Evolutionary conservation across 2,797 vertebrate species (phyloP), one percentile per base, ranked within the genome.

Genomic region (Smutsia gigantea): DNA sequence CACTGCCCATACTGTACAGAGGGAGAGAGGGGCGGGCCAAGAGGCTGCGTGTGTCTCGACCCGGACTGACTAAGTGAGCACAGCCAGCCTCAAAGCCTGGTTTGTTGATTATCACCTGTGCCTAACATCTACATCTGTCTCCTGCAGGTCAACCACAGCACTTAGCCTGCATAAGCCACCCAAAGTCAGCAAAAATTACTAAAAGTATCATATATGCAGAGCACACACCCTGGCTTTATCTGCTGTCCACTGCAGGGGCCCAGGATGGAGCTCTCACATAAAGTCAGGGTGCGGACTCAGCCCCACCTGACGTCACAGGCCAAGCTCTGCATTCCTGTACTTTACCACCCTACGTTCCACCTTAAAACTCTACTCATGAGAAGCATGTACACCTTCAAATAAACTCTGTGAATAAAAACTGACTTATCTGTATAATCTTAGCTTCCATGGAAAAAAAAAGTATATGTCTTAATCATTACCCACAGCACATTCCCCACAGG

Each of bases 391-490:
- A 59, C 51, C 59, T 63, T 86, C 1, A 1, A 66, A 84, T 19
- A 63, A 94, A 90, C 37, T n/a, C 55, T 57, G 21, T 34, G 55
- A 66, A 90, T 34, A 69, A 29, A 63, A 42, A 84, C 0, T 0
- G 34, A 64, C 37, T 77, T 68, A 79, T 51, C 59, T 29, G 29
- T 19, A 31, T 74, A 10, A 55, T 72, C 64, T 71, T n/a, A 39
- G 37, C 59, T 27, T 53, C 23, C 2, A 27, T 3, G 59, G 55
- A 63, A 61, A 39, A 85, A 7, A n/a, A 55, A 42, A 57, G 42
- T 53, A 23, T 31, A 31, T 46, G 11, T 66, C 97, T 87, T 93
- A 42, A 91, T 96, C 72, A 91, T 66, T 29, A 89, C 23, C 53
- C 37, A 49, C 2, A 46, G 57, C 37, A 23, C 51, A 55, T 39